These are phyloP conservation scores for Endomychus coccineus DNA, from an alignment of 2,888 invertebrate genomes.

Conservation along the genomic window DNA sequence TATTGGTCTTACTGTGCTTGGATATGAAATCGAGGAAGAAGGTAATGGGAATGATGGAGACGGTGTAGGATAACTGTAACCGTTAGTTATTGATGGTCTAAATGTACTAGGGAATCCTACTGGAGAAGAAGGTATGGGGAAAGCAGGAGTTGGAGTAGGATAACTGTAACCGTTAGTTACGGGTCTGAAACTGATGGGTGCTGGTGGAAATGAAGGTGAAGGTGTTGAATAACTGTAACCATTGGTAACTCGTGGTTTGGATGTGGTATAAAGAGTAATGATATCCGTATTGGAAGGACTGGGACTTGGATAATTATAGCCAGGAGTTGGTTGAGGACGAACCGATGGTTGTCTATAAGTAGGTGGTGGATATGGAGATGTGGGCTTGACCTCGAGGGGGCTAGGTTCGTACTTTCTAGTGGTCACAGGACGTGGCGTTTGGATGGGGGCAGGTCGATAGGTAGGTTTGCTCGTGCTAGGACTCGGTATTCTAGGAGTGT, in stretches of 20 bases:
- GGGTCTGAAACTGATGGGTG: conserved; percentile 10
- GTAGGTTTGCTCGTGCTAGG: conserved; percentile 20
- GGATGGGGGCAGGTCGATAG: conserved; percentile 9
- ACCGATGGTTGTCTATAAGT: too few relatives aligned
- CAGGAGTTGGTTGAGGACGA: conserved; percentile 1
- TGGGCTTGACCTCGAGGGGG: conserved; percentile 15
- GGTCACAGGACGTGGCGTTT: conserved; percentile 7
- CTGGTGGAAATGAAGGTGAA: conserved; percentile 16
- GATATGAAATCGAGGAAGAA: conserved; percentile 3
- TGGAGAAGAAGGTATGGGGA: conserved; percentile 12
- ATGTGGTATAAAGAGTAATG: conserved; percentile 10
- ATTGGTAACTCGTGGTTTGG: conserved; percentile 7
- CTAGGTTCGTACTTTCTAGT: too few relatives aligned
- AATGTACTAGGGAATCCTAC: conserved; percentile 2
- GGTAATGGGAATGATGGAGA: conserved; percentile 12
- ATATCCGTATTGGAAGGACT: conserved; percentile 9
- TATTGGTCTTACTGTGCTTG: conserved; percentile 13
- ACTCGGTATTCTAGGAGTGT: conserved; percentile 31
- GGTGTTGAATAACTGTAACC: conserved; percentile 17
- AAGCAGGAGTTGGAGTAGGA: conserved; percentile 17
- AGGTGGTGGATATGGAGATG: too few relatives aligned
- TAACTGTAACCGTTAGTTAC: conserved; percentile 12
- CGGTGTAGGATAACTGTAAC: conserved; percentile 18
- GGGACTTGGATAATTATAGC: conserved; percentile 11
- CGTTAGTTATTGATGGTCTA: conserved; percentile 8